Evolutionary conservation across 2,888 invertebrate genomes (phyloP), one percentile per base, ranked within the genome.

Genomic region (Acronicta alni): DNA sequence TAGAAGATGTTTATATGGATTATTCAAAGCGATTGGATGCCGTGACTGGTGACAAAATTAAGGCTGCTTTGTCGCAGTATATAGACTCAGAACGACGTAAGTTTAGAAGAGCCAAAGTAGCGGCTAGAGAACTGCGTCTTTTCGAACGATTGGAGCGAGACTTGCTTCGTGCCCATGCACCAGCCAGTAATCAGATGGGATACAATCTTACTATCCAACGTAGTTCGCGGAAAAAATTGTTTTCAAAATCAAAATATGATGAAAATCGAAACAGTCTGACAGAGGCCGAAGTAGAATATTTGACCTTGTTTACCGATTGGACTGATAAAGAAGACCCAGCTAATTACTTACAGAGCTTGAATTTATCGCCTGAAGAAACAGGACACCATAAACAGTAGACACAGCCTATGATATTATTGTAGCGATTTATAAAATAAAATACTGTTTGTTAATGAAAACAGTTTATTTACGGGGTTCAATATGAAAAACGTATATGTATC

Each of bases 1-100:
- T 96, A 59, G 96, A 96, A 84, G 81, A 86, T 2, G 89, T 91
- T 79, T 96, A 95, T 76, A 89, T 94, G 91, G 81, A 86, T 70
- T 94, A 88, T 79, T 85, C 93, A 43, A 85, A 94, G 53, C 84
- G 90, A 57, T 84, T 96, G 64, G 96, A 96, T 72, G 88, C 87
- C 54, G 78, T 96, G 64, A 95, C 95, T 1, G 90, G 90, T 60
- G 90, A 93, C 7, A 88, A 94, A 61, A 95, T 96, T 1, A 89
- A 90, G 46, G 73, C 75, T 55, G 95, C 95, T 43, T 92, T 96
- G 76, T 88, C 83, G 44, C 93, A 94, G 57, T 95, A 92, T 57
- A 92, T 95, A 63, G 83, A 87, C 14, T 90, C 91, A 51, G 95
- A 96, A 77, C 88, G 90, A 38, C 87, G 81, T 51, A 91, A 93